A percentile compares a stretch with the other conserved stretches of the same genome.
Conservation (phyloP, 2,797 vertebrate species). For the Astyanax mexicanus region DNA sequence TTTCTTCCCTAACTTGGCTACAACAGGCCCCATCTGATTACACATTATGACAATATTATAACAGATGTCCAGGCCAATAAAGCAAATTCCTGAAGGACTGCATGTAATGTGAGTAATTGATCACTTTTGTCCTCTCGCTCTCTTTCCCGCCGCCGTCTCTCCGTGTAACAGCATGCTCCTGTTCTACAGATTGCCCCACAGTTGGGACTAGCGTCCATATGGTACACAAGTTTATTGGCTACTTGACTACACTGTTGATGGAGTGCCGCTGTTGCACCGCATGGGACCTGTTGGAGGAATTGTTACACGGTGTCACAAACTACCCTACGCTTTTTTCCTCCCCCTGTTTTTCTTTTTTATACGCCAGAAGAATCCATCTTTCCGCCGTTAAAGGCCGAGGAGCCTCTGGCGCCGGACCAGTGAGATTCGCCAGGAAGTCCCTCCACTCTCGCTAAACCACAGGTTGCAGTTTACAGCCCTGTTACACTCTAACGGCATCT, state of each 20-base stretch:
- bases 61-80: constrained; percentile 99
- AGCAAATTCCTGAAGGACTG: constrained; percentile 98
- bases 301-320: constrained; percentile 62
- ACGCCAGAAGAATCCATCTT: constrained; percentile 72
- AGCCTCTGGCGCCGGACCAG: constrained; percentile 65
- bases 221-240: constrained; percentile 87
- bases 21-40: constrained; percentile 96
- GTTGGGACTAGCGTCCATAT: constrained; percentile 94
- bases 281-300: constrained; percentile 91
- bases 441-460: constrained; percentile 68
- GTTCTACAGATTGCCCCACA: constrained; percentile 95
- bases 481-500: constrained; percentile 68
- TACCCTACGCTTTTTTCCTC: constrained; percentile 34
- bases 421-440: constrained; percentile 70
- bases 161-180: constrained; percentile 92
- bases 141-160: constrained; percentile 69
- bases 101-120: constrained; percentile 98
- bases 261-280: constrained; percentile 81
- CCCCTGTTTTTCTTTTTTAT: constrained; percentile 64
- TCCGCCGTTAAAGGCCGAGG: constrained; percentile 62
- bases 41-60: constrained; percentile 99
- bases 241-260: constrained; percentile 84
- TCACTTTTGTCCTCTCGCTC: constrained; percentile 83
- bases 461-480: constrained; percentile 75
- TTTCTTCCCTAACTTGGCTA: constrained; percentile 94